Evolutionary conservation across 2,113 vertebrate genomes (phyloP), one percentile per base, ranked within the genome.

Genomic region (Megaceryle maxima): DNA sequence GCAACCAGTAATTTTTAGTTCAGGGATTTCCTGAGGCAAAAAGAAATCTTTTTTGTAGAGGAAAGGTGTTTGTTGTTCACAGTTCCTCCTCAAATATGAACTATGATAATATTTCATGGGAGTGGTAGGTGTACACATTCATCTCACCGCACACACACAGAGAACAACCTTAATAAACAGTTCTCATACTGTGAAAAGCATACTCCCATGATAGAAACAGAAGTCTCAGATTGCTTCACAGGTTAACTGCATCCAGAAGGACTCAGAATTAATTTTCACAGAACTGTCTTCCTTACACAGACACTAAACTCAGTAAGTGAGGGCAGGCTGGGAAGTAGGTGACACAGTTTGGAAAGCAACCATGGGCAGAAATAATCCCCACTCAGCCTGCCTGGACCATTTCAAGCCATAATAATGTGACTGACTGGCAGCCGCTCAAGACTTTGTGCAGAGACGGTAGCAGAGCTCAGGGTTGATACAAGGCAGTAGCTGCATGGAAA

Each of bases 91-190:
- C 80, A 74, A 31, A 84, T 72, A 75, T 18, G 43, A 85, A 18
- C 44, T 70, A 67, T 0, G 0, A 5, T 31, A 78, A 37, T 53
- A 92, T 77, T 80, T 63, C 18, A 67, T 12, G 16, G 55, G 21
- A 87, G 33, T 37, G 29, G 53, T 57, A 63, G 66, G 60, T 83
- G 50, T 37, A 78, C 9, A 11, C 18, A 28, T 63, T 59, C 66
- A 78, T 95, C n/a, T 22, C 39, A 59, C 41, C 1, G 4, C 29
- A 77, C 16, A 44, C 10, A 43, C 0, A 3, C 9, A 79, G 13
- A 83, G 24, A 91, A 75, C 39, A 74, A 94, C 66, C 70, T 94
- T 87, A 92, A 83, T 55, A 75, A 91, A 89, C 44, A 59, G 50
- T 46, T 88, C 55, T 85, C 76, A 83, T 80, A 51, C 48, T 68